These are phyloP conservation scores for Xiphophorus maculatus DNA, from an alignment of 2,113 vertebrate genomes.

Conservation along the genomic window DNA sequence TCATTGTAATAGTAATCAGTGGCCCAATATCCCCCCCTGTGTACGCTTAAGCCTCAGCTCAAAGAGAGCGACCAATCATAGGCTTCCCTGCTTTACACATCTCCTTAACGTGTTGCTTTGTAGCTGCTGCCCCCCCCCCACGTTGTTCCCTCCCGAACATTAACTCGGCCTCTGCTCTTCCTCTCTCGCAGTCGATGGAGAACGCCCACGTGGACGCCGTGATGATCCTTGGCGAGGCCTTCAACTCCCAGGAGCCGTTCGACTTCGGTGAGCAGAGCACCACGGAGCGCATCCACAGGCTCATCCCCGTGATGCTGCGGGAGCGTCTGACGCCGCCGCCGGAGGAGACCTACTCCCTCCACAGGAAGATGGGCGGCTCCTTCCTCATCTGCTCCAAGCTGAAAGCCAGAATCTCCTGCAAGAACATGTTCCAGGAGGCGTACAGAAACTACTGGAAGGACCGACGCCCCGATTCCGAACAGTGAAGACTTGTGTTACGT, in stretches of 20 bases:
- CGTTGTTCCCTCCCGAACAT: neutral
- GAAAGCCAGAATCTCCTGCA: constrained; percentile 88
- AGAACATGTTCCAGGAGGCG: constrained; percentile 88
- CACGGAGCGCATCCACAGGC: constrained; percentile 68
- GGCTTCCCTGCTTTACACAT: neutral
- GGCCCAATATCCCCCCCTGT: no score
- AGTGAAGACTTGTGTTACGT: neutral
- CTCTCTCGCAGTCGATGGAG: constrained; percentile 83
- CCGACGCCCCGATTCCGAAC: neutral
- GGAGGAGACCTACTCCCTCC: constrained; percentile 94
- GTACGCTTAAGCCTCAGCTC: neutral
- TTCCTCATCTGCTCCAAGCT: constrained; percentile 98
- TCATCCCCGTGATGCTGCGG: constrained; percentile 78
- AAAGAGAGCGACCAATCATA: neutral
- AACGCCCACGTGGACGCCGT: constrained; percentile 69
- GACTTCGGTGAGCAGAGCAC: constrained; percentile 76
- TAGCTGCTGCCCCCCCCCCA: neutral
- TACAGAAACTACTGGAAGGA: constrained; percentile 85
- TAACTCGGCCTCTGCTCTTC: neutral
- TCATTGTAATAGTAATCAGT: no score
- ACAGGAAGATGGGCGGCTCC: constrained; percentile 96
- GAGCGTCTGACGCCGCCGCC: constrained; percentile 91
- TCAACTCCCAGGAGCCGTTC: constrained; percentile 61
- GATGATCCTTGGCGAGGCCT: constrained; percentile 75
- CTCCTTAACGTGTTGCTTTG: no score